Conservation (phyloP, 2,888 invertebrate species). For the Melitaea athalia region DNA sequence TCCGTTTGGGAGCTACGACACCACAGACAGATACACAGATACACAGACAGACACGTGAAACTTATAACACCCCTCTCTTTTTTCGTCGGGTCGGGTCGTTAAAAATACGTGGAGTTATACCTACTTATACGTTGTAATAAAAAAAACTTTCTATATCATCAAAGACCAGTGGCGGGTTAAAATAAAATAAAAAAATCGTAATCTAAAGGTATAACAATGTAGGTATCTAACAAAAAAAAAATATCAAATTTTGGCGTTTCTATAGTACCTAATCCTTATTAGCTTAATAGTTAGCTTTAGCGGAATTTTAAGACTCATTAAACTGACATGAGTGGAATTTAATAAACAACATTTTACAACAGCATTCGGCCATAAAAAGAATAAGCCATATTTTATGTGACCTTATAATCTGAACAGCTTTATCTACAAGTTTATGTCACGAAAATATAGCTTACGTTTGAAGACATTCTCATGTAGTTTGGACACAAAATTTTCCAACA, state of each 20-base stretch:
- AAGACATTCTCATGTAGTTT: background rate
- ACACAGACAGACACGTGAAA: too few species aligned
- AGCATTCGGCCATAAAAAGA: background rate
- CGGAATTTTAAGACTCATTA: background rate
- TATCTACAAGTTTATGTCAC: background rate
- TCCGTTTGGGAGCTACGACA: too few species aligned
- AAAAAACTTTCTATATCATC: too few species aligned
- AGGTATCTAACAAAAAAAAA: too few species aligned
- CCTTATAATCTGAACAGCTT: background rate
- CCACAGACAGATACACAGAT: too few species aligned
- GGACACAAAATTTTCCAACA: background rate
- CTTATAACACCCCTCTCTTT: too few species aligned
- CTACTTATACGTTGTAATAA: too few species aligned
- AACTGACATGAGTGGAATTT: background rate
- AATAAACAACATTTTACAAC: background rate
- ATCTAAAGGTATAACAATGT: too few species aligned
- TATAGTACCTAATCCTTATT: background rate
- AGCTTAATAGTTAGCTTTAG: background rate
- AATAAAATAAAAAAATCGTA: too few species aligned
- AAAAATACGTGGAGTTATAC: too few species aligned
- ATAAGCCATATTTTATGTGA: background rate
- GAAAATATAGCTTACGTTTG: background rate
- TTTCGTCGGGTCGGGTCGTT: too few species aligned
- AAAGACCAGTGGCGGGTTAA: too few species aligned
- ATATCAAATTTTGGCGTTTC: background rate